Evolutionary conservation across 2,888 invertebrate genomes (phyloP).

Genomic region (Drosophila tanythrix): DNA sequence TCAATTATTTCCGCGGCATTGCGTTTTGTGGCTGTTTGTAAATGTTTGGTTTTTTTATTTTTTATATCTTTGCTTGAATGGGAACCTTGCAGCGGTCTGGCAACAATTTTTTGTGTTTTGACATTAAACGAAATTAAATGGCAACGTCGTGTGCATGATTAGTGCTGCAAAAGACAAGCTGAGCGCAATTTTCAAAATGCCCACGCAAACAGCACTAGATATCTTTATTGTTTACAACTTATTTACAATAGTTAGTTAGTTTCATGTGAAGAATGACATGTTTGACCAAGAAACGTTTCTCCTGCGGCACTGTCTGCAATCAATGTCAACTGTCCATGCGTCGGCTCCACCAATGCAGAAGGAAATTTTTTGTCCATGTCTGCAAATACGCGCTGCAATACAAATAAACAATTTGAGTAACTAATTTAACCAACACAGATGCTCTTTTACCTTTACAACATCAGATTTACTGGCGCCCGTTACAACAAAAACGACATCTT

Average conservation of each 20-base stretch:
- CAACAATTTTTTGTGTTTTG: constrained; percentile 11
- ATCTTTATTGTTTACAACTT: constrained; percentile 11
- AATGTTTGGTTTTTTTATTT: constrained; percentile 24
- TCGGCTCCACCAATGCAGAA: constrained; percentile 88
- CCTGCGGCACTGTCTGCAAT: constrained; percentile 52
- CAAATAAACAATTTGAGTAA: constrained; percentile 15
- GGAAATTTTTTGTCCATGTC: constrained; percentile 90
- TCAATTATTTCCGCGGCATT: constrained; percentile 27
- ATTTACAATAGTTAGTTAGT: not conserved
- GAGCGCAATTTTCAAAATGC: constrained; percentile 21
- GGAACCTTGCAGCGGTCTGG: constrained; percentile 16
- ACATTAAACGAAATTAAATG: constrained; percentile 13
- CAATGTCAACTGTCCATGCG: constrained; percentile 51
- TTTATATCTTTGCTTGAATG: constrained; percentile 43
- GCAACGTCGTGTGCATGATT: constrained; percentile 11
- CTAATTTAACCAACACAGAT: not conserved
- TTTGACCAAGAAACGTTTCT: constrained; percentile 5
- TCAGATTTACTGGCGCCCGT: constrained; percentile 94
- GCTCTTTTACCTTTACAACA: constrained; percentile 90
- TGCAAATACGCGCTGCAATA: constrained; percentile 90
- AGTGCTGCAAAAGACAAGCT: not conserved
- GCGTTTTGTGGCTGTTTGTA: constrained; percentile 26
- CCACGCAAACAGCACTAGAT: not conserved
- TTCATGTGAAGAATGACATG: not conserved
- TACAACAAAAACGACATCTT: constrained; percentile 92